Conservation (phyloP, 2,797 vertebrate species). For the Leptoclinus maculatus region DNA sequence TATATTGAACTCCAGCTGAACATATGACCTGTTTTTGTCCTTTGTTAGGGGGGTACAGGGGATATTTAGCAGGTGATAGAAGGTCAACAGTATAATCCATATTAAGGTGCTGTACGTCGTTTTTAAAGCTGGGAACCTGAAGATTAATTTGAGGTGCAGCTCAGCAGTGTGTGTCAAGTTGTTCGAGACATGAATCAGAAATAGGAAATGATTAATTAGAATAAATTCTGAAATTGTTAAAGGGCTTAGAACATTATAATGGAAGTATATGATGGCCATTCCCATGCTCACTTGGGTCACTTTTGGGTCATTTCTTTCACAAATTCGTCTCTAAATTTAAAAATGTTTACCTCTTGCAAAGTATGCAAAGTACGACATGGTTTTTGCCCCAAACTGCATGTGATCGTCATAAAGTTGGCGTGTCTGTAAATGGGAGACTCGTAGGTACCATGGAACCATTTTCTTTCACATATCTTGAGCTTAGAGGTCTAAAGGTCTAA, state of each 20-base stretch:
- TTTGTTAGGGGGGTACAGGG: neutral
- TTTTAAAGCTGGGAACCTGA: neutral
- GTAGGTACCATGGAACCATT: too few species aligned
- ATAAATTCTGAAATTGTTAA: neutral
- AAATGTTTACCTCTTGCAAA: too few species aligned
- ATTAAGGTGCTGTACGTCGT: neutral
- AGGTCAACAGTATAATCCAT: neutral
- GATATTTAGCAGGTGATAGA: neutral
- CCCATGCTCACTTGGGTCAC: neutral
- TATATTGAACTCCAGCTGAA: neutral
- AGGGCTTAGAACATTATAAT: neutral
- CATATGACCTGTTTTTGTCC: too few species aligned
- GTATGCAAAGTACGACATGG: too few species aligned
- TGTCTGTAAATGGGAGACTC: neutral
- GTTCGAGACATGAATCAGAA: neutral
- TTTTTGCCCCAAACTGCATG: too few species aligned
- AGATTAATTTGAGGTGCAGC: too few species aligned
- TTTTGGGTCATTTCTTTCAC: too few species aligned
- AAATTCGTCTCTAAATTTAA: too few species aligned
- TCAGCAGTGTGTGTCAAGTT: too few species aligned
- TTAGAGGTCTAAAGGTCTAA: too few species aligned
- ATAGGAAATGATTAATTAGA: neutral
- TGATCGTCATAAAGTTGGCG: neutral
- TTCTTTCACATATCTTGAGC: too few species aligned
- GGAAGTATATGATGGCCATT: too few species aligned